Evolutionary conservation across 2,888 invertebrate genomes (phyloP).

Genomic region (Rhorus exstirpatorius): DNA sequence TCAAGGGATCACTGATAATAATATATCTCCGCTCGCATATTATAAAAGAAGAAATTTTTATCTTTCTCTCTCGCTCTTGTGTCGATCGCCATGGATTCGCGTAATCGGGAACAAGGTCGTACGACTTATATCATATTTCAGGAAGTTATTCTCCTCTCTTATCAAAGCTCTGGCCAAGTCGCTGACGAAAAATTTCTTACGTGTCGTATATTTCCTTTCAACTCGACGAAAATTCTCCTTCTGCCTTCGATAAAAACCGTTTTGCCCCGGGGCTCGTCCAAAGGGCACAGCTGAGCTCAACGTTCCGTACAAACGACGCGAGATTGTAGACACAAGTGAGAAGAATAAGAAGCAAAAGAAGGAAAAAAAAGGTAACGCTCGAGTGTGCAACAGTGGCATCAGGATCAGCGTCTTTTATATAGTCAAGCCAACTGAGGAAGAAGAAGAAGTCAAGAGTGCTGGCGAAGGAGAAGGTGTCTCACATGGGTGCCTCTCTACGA

Average conservation of each 20-base stretch:
- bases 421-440: too few species aligned
- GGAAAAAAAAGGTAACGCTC: constrained; percentile 33
- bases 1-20: constrained; percentile 67
- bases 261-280: constrained; percentile 27
- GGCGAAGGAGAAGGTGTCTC: constrained; percentile 84
- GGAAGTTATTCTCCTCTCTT: constrained; percentile 42
- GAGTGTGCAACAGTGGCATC: constrained; percentile 32
- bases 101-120: constrained; percentile 59
- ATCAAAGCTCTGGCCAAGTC: neutral
- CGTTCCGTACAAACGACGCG: constrained; percentile 69
- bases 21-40: constrained; percentile 47
- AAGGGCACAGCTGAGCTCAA: constrained; percentile 40
- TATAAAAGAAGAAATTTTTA: constrained; percentile 2
- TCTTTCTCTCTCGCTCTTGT: constrained; percentile 72
- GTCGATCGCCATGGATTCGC: constrained; percentile 70
- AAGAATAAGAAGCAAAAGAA: constrained; percentile 22
- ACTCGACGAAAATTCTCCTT: neutral
- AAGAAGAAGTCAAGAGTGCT: constrained; percentile 53
- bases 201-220: neutral
- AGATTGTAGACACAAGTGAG: constrained; percentile 73
- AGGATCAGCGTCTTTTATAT: constrained; percentile 30
- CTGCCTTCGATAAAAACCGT: constrained; percentile 15
- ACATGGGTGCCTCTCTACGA: constrained; percentile 84
- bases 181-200: neutral
- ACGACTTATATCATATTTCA: constrained; percentile 53